Evolutionary conservation across 2,113 vertebrate species (phyloP).

Genomic region (Micromys minutus): DNA sequence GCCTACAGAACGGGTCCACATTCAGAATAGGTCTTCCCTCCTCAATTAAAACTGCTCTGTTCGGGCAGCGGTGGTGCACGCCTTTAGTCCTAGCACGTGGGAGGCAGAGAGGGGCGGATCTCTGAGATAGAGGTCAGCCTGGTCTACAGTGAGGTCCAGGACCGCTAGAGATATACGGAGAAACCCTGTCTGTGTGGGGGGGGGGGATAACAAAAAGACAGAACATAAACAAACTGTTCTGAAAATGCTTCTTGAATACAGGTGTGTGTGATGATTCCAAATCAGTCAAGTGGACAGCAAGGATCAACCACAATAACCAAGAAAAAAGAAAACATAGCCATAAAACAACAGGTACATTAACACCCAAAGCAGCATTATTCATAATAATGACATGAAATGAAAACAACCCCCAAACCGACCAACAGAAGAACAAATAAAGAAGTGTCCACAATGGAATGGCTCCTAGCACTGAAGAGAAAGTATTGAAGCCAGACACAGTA

Average conservation of each 20-base stretch:
- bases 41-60: neutral
- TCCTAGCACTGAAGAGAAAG: neutral
- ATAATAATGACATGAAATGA: neutral
- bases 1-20: fast-evolving
- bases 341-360: too few species aligned
- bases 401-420: too few species aligned
- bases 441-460: neutral
- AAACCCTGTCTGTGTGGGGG: neutral
- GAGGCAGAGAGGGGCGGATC: neutral
- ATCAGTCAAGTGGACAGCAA: too few species aligned
- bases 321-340: neutral
- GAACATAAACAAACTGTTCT: neutral
- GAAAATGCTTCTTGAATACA: neutral
- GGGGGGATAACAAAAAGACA: neutral
- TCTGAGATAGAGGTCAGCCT: neutral
- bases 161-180: neutral
- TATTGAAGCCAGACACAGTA: neutral
- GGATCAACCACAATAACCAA: neutral
- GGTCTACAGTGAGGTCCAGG: neutral
- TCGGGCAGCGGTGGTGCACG: too few species aligned
- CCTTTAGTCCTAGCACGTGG: neutral
- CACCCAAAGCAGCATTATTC: neutral
- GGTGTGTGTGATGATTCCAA: neutral
- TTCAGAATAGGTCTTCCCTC: too few species aligned
- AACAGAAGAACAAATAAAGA: too few species aligned